These are phyloP conservation scores for Chalcosyrphus nemorum DNA, from an alignment of 2,888 invertebrate species.

Conservation along the genomic window DNA sequence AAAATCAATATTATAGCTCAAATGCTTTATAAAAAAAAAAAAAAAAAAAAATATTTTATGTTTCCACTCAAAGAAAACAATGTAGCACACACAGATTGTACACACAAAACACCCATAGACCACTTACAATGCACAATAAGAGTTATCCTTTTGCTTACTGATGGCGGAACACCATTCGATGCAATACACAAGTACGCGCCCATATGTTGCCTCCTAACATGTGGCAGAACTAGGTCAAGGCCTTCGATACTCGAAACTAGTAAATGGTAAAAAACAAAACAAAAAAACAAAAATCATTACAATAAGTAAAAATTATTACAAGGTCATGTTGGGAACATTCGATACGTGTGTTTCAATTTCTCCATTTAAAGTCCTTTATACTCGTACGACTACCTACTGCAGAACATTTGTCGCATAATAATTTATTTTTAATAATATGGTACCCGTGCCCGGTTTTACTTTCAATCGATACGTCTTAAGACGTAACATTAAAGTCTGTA, in stretches of 20 bases:
- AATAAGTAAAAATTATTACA: conserved; percentile 23
- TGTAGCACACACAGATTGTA: background rate
- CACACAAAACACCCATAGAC: background rate
- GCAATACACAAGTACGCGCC: conserved; percentile 92
- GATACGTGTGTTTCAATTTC: conserved; percentile 14
- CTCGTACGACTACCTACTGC: no score
- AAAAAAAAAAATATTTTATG: background rate
- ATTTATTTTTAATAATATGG: conserved; percentile 32
- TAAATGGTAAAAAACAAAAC: conserved; percentile 75
- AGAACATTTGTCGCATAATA: conserved; percentile 26
- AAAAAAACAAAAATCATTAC: no score
- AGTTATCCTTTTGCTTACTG: conserved; percentile 93
- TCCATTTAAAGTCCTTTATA: background rate
- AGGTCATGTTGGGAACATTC: conserved; percentile 35
- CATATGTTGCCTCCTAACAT: conserved; percentile 90
- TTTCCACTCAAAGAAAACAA: background rate
- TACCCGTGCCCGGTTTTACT: background rate
- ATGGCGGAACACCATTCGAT: conserved; percentile 92
- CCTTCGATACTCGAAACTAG: conserved; percentile 87
- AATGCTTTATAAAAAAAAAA: conserved; percentile 1
- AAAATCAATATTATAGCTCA: background rate
- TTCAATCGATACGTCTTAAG: conserved; percentile 36
- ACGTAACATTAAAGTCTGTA: conserved; percentile 29
- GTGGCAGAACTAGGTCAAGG: conserved; percentile 86
- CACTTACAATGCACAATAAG: conserved; percentile 91